A percentile compares a stretch with the other conserved stretches of the same genome.
Evolutionary conservation across 2,113 vertebrate species (phyloP).

Genomic region (Pelecanoides urinatrix): DNA sequence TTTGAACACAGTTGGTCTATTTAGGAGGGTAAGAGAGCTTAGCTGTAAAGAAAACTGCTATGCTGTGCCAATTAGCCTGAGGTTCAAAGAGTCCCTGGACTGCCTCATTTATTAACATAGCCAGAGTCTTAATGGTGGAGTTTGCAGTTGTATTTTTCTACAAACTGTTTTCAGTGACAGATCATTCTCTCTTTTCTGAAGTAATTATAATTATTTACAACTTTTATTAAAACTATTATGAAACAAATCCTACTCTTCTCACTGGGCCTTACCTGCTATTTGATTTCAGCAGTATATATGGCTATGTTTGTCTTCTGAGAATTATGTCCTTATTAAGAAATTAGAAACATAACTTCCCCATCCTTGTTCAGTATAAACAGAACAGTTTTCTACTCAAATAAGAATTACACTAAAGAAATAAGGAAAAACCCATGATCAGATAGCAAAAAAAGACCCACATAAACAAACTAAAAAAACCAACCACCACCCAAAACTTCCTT

Average conservation of each 20-base stretch:
- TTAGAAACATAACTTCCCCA: neutral
- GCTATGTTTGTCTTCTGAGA: neutral
- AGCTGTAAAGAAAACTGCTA: neutral
- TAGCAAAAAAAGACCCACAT: neutral
- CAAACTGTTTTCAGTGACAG: neutral
- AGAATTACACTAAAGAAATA: neutral
- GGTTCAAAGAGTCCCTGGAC: neutral
- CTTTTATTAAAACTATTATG: neutral
- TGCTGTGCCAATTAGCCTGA: neutral
- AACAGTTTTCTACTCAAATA: neutral
- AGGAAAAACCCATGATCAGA: rapidly evolving
- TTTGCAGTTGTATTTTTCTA: neutral
- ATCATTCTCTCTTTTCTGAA: neutral
- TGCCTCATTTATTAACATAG: neutral
- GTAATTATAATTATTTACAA: neutral
- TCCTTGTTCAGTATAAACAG: neutral
- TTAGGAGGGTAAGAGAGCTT: neutral
- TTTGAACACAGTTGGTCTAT: neutral
- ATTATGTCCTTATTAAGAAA: neutral
- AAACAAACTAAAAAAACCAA: neutral
- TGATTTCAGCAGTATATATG: neutral
- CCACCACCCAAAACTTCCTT: neutral
- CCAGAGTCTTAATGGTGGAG: neutral
- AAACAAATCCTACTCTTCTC: neutral
- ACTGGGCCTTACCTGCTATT: neutral